phyloP scores from a whole-genome alignment of 1,140 invertebrate species.

The Conus ventricosus region DNA sequence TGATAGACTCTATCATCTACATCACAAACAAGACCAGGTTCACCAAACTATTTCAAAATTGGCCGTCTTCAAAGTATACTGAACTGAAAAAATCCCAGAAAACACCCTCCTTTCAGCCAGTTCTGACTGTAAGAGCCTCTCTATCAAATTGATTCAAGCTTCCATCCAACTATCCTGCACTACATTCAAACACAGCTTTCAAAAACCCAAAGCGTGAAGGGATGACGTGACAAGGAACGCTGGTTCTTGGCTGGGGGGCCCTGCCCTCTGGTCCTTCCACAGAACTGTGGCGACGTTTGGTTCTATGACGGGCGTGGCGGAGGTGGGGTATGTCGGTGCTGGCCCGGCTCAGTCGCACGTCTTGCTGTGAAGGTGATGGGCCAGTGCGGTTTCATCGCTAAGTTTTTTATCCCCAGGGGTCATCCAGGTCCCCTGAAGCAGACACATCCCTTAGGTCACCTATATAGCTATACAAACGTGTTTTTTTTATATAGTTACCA shows the following conservation, averaged over 20 bases:
- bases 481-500: no score
- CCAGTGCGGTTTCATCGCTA: conserved; percentile 73
- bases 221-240: conserved; percentile 69
- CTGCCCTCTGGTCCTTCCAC: conserved; percentile 53
- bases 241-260: conserved; percentile 62
- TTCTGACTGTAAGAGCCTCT: no score
- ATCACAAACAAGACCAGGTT: no score
- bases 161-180: background rate
- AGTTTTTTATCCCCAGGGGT: conserved; percentile 89
- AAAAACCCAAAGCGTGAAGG: background rate
- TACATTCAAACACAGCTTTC: background rate
- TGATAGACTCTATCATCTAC: no score
- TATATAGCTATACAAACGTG: no score
- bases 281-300: conserved; percentile 65
- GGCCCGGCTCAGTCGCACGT: conserved; percentile 58
- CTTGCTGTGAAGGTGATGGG: conserved; percentile 40
- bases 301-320: conserved; percentile 14
- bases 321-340: conserved; percentile 61
- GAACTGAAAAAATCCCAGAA: no score
- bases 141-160: background rate
- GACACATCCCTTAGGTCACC: background rate
- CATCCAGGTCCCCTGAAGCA: conserved; percentile 64
- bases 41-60: no score
- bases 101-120: no score
- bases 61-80: no score